Evolutionary conservation across 1,140 invertebrate genomes (phyloP), one percentile per base, ranked within the genome.

Genomic region (Hestina assimilis): DNA sequence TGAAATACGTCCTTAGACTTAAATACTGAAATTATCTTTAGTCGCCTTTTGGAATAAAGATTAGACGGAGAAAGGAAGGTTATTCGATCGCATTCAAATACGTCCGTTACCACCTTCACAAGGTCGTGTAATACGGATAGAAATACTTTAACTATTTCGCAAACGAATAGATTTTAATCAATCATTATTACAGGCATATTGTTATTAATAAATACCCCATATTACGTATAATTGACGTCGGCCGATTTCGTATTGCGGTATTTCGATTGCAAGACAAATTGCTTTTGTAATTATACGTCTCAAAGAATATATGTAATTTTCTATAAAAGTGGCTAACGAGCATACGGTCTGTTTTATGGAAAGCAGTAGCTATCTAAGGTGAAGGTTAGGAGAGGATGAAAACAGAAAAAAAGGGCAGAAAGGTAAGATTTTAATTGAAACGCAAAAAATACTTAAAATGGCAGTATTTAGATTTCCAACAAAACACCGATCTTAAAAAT

Each of bases 21-120:
- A 28, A n/a, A n/a, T n/a, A n/a, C n/a, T n/a, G n/a, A n/a, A n/a
- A n/a, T n/a, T n/a, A n/a, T 19, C 19, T 19, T 38, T 38, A 3
- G 12, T 38, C n/a, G 15, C 4, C 28, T 38, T 35, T 9, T 20
- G 9, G 17, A 20, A 33, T 48, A 7, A 31, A 48, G 20, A 41
- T 23, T n/a, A 23, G 23, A 24, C 41, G 35, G 38, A 35, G 35
- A 52, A 52, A 52, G 48, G 33, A 52, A 52, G 47, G 47, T 23
- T 50, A 50, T 20, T 28, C 28, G 26, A 21, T 41, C 11, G 45
- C 45, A 33, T 48, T 48, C 38, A 28, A 41, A 41, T 11, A 29
- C n/a, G n/a, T n/a, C n/a, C n/a, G n/a, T n/a, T n/a, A 11, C 48
- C 33, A 21, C 17, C 35, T 19, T 41, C 29, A 48, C 48, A 52